Evolutionary conservation across 2,797 vertebrate species (phyloP), one percentile per base, ranked within the genome.

Genomic region (Enteromius mattozi): DNA sequence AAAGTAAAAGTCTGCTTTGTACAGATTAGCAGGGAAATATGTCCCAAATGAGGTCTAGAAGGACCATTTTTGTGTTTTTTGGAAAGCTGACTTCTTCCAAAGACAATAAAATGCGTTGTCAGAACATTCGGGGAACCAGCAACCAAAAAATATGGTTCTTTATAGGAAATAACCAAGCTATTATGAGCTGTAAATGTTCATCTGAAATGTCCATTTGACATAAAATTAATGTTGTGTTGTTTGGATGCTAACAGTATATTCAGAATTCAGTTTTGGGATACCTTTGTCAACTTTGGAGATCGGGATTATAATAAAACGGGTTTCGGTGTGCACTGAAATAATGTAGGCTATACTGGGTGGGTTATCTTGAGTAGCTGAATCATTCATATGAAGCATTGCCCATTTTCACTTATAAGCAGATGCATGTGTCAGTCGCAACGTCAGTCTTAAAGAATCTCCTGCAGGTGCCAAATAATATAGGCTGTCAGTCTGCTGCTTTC

Each of bases 181-280:
- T 83, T 69, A 10, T 42, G n/a, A 66, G 27, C 59, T 66, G n/a
- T 24, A 42, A 83, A 82, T 40, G 42, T 76, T n/a, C 30, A 30
- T 10, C 49, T 56, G 30, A 69, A 71, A 42, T 17, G 14, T 24
- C 33, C 4, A 40, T 56, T 56, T 69, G 24, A 10, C 17, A 76
- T 65, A 1, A 54, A 54, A 77, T 69, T 0, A 33, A 59, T 59
- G 16, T 10, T 68, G 35, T 78, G 35, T 14, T 77, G 19, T 78
- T 83, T 78, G 74, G 82, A 70, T n/a, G 3, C 21, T 45, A 19
- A 45, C 42, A 3, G 42, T 1, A 45, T 45, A 45, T 13, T 45
- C 3, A 13, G 42, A 13, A 45, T 13, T 45, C 42, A 45, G 42
- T 45, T 45, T 45, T 45, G 42, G 42, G 42, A 12, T 13, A 45